These are phyloP conservation scores for Mythimna impura DNA, from an alignment of 2,888 invertebrate genomes.

Conservation along the genomic window DNA sequence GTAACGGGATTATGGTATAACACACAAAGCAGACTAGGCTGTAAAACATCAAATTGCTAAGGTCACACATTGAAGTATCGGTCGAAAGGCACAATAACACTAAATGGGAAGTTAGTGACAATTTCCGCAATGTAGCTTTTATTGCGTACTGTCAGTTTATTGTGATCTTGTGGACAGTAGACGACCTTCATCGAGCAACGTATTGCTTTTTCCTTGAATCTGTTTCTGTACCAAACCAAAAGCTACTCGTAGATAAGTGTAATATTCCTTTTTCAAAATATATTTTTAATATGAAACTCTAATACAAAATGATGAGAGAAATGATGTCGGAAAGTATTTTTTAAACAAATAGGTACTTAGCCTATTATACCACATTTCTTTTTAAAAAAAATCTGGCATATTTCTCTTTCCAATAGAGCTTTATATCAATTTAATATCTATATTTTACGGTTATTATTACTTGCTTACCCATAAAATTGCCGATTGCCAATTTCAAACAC, in stretches of 20 bases:
- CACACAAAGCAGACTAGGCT: neutral
- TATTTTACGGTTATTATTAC: neutral
- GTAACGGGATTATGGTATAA: neutral
- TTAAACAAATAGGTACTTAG: too few relatives aligned
- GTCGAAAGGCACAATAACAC: slow-evolving; percentile 31
- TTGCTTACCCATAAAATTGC: neutral
- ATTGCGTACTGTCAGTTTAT: slow-evolving; percentile 16
- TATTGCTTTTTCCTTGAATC: slow-evolving; percentile 7
- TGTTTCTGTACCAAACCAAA: neutral
- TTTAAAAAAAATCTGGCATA: neutral
- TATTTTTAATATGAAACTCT: too few relatives aligned
- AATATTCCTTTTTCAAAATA: too few relatives aligned
- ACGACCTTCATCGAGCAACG: slow-evolving; percentile 14
- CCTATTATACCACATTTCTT: neutral
- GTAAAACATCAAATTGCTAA: slow-evolving; percentile 8
- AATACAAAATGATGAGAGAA: too few relatives aligned
- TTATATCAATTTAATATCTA: neutral
- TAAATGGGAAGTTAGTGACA: slow-evolving; percentile 4
- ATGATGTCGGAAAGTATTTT: too few relatives aligned
- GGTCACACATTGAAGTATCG: slow-evolving; percentile 16
- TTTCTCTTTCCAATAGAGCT: neutral
- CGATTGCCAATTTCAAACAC: neutral
- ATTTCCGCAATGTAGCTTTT: slow-evolving; percentile 41
- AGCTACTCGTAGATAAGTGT: too few relatives aligned
- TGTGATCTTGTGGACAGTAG: slow-evolving; percentile 27